Conservation (phyloP, 2,888 invertebrate species). For the Disparrhopalites patrizii region DNA sequence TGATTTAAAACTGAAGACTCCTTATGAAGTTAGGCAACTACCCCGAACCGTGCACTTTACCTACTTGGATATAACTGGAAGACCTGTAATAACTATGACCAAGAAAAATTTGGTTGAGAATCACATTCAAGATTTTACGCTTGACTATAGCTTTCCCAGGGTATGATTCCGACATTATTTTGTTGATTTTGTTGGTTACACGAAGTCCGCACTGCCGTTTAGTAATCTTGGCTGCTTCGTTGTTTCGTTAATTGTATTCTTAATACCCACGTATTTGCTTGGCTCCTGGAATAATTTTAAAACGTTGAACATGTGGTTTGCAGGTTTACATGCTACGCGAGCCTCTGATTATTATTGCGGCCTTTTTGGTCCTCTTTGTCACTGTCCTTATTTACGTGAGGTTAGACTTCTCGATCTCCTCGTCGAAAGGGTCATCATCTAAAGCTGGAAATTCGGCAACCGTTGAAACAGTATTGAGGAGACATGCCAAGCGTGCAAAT, state of each 20-base stretch:
- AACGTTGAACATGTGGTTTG: conserved; percentile 71
- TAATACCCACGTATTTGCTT: background rate
- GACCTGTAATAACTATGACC: conserved; percentile 77
- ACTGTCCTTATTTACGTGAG: conserved; percentile 90
- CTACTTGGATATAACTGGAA: conserved; percentile 90
- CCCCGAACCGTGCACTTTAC: conserved; percentile 79
- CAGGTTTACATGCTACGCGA: conserved; percentile 84
- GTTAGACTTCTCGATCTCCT: conserved; percentile 86
- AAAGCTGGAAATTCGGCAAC: conserved; percentile 46
- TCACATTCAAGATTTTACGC: conserved; percentile 87
- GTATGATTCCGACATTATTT: conserved; percentile 49
- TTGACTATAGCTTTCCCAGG: conserved; percentile 51
- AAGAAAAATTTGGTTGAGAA: conserved; percentile 88
- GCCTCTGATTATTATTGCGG: conserved; percentile 81
- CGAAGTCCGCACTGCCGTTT: background rate
- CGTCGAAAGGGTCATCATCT: conserved; percentile 25
- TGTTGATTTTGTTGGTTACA: background rate
- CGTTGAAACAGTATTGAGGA: conserved; percentile 58
- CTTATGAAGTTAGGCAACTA: conserved; percentile 71
- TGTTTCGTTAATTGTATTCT: background rate
- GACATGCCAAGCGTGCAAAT: conserved; percentile 60
- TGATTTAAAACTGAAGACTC: conserved; percentile 74
- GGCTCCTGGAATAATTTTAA: too few species aligned
- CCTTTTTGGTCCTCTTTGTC: conserved; percentile 84
- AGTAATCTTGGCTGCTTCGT: background rate